Evolutionary conservation across 2,888 invertebrate species (phyloP).

Genomic region (Phortica okadai): DNA sequence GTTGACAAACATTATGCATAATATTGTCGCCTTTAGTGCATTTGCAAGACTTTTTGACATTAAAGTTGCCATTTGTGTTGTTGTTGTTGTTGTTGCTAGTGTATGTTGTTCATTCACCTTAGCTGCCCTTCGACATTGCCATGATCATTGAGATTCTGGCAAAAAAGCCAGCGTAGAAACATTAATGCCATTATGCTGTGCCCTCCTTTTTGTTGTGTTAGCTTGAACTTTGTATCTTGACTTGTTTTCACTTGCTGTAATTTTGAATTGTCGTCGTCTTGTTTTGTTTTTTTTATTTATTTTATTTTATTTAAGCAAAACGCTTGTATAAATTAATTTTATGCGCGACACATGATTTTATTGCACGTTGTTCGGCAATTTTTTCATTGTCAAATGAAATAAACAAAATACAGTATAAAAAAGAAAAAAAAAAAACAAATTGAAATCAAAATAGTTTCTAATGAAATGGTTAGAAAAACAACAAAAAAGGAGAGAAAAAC

Average conservation of each 20-base stretch:
- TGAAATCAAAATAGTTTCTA: no score
- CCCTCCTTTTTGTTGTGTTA: no score
- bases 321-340: no score
- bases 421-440: not conserved
- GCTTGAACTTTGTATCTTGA: conserved; percentile 2
- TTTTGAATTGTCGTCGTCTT: no score
- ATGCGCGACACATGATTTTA: no score
- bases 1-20: not conserved
- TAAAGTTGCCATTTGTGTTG: not conserved
- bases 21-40: not conserved
- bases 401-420: not conserved
- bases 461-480: no score
- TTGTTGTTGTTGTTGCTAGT: no score
- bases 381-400: not conserved
- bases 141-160: no score
- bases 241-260: not conserved
- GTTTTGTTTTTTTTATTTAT: not conserved
- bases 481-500: no score
- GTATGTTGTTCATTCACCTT: conserved; percentile 15
- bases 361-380: not conserved
- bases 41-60: no score
- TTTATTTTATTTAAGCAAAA: not conserved
- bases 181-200: no score
- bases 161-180: no score
- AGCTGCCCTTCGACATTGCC: conserved; percentile 3